Evolutionary conservation across 2,113 vertebrate species (phyloP), one percentile per base, ranked within the genome.

Genomic region (Brachyhypopomus occidentalis): DNA sequence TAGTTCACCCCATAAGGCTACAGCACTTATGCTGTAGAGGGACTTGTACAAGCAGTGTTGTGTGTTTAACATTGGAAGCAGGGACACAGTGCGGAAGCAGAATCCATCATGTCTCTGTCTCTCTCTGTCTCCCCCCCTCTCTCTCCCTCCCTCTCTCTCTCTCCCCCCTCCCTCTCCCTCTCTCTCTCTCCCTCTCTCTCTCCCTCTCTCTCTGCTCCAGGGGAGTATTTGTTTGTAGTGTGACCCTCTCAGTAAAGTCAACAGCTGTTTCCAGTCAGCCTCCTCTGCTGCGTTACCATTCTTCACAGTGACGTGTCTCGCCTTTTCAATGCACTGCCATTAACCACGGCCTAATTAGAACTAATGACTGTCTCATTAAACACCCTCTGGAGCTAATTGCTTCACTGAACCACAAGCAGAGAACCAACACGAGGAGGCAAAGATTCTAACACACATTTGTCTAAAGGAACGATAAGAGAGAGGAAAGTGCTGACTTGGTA

Each of bases 321-420:
- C 89, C 93, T 95, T 89, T 14, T 92, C 94, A 95, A 95, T 93
- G 94, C 92, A 90, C 91, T 90, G 90, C 94, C 95, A 95, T 94
- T 95, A 96, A 95, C 92, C 89, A 88, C 95, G 88, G 93, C 87
- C 89, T 97, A 97, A 97, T 98, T 95, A 97, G 93, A 94, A 94
- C 93, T 96, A 97, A 97, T 95, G 94, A 94, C 94, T 92, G 86
- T 89, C 95, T 91, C 92, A 63, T 91, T 95, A 94, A 92, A 89
- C 90, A 78, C 69, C 90, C 94, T 93, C 92, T 83, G 81, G 89
- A 82, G 94, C 94, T 96, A 95, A 96, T 96, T 94, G 94, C 93
- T 91, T 63, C 22, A 67, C 55, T 71, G 85, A 89, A 88, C 59
- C 82, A 83, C 83, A 82, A 88, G 86, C 88, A 72, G 83, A 64